Evolutionary conservation across 2,888 invertebrate species (phyloP).

Genomic region (Allygus modestus): DNA sequence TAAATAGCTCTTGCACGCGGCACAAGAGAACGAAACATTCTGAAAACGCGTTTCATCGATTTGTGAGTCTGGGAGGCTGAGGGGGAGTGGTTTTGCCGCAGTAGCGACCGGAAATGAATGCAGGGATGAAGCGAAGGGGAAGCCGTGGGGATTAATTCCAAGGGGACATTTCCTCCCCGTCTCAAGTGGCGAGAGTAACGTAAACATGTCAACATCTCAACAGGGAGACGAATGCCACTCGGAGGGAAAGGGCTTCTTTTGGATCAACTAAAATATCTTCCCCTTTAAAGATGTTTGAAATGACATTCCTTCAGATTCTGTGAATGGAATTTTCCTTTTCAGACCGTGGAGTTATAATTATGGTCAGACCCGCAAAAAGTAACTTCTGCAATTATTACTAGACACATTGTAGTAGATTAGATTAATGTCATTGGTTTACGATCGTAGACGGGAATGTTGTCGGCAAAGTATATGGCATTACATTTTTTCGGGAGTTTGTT

Average conservation of each 20-base stretch:
- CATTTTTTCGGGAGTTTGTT: no score
- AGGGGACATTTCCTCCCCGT: slow-evolving; percentile 29
- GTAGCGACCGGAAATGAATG: slow-evolving; percentile 19
- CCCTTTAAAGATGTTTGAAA: slow-evolving; percentile 1
- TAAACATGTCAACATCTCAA: slow-evolving; percentile 27
- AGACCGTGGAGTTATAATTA: no score
- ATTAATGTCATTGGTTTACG: no score
- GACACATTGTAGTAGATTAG: no score
- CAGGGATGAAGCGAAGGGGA: background rate
- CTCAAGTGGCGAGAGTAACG: background rate
- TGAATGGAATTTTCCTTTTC: background rate
- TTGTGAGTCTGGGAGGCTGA: background rate
- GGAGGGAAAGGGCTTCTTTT: slow-evolving; percentile 12
- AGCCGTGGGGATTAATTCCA: slow-evolving; percentile 8
- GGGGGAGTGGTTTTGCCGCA: slow-evolving; percentile 1
- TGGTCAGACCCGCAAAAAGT: no score
- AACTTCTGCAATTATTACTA: no score
- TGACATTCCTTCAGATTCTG: background rate
- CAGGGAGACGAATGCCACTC: background rate
- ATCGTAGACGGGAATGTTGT: no score
- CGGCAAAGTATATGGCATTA: no score
- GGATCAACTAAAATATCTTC: background rate
- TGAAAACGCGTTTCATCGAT: slow-evolving; percentile 35
- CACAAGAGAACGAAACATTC: background rate
- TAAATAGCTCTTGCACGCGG: background rate